Evolutionary conservation across 2,797 vertebrate species (phyloP).

Genomic region (Mormyrus hasselquistii): DNA sequence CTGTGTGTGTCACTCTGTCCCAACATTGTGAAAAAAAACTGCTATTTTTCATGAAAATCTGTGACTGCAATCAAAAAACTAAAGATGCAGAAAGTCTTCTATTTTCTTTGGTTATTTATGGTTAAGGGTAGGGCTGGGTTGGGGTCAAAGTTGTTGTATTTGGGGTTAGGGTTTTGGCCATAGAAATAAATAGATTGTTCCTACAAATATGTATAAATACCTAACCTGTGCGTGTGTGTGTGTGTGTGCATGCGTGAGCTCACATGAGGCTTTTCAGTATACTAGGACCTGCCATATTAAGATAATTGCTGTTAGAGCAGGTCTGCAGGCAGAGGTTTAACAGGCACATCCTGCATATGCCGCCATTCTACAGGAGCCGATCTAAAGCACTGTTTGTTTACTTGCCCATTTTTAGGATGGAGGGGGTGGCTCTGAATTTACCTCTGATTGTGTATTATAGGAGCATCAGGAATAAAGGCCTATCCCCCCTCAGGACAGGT

Average conservation of each 20-base stretch:
- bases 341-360: neutral
- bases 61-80: neutral
- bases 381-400: neutral
- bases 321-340: neutral
- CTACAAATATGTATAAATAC: neutral
- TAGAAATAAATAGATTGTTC: neutral
- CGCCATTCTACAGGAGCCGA: neutral
- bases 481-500: neutral
- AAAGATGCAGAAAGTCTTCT: neutral
- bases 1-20: neutral
- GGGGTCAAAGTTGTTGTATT: neutral
- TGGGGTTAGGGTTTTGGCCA: neutral
- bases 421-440: slow-evolving; percentile 9
- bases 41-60: neutral
- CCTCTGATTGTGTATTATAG: slow-evolving; percentile 22
- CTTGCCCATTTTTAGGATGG: neutral
- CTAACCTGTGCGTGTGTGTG: neutral
- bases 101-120: neutral
- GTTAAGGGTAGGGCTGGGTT: neutral
- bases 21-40: neutral
- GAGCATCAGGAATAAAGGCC: slow-evolving; percentile 16
- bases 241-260: neutral
- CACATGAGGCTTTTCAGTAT: neutral
- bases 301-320: neutral
- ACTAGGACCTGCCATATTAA: neutral